phyloP scores from a whole-genome alignment of 2,797 vertebrate species.

The Tragelaphus oryx region DNA sequence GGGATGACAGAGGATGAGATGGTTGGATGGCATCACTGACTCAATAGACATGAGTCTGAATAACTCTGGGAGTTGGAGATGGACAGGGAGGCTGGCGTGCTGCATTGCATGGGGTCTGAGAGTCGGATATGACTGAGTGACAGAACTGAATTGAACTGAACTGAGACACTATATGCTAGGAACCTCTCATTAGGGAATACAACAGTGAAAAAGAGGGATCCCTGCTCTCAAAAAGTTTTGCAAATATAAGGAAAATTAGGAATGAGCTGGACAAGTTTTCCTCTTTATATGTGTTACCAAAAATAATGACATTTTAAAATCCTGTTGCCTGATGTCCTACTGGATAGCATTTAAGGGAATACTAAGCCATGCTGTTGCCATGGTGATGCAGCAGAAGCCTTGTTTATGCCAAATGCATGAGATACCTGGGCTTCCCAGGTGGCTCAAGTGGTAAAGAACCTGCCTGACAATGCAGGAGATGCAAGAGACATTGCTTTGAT shows the following conservation, averaged over 20 bases:
- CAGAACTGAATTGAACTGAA: not conserved
- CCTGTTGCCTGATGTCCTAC: not conserved
- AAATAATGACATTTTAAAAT: not conserved
- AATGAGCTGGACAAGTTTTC: not conserved
- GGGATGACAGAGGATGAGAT: not conserved
- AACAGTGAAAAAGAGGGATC: too few species aligned
- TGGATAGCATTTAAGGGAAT: not conserved
- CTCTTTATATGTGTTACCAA: not conserved
- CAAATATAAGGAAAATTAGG: not conserved
- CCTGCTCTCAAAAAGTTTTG: not conserved
- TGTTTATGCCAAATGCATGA: not conserved
- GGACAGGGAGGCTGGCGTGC: not conserved
- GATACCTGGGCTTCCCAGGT: not conserved
- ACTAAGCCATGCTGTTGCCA: not conserved
- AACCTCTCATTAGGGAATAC: not conserved
- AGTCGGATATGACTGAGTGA: rapidly evolving
- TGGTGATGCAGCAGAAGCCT: not conserved
- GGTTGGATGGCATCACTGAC: not conserved
- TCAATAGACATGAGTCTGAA: not conserved
- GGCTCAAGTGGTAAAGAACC: not conserved
- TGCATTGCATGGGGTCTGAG: not conserved
- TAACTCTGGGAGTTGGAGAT: not conserved
- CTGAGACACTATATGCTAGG: not conserved
- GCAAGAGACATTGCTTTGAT: not conserved
- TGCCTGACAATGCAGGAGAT: not conserved